These are phyloP conservation scores for Epinotia brunnichana DNA, from an alignment of 2,888 invertebrate species.

Conservation along the genomic window DNA sequence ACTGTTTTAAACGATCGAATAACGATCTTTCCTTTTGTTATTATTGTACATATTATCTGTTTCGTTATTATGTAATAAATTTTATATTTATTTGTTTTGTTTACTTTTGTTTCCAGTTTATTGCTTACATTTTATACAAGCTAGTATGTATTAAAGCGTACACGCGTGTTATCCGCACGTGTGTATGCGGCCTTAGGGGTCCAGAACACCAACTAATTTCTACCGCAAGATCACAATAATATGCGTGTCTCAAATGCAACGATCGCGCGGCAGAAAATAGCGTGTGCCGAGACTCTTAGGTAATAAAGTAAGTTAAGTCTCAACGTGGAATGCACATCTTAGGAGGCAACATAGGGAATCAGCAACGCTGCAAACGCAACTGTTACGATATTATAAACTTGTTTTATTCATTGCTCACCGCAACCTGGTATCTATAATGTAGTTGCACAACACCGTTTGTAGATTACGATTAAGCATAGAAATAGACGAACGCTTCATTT, in stretches of 20 bases:
- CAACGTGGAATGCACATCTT: neutral
- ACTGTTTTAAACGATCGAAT: conserved; percentile 46
- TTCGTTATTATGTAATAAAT: conserved; percentile 76
- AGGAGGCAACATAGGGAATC: neutral
- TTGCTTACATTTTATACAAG: conserved; percentile 24
- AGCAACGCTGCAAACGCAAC: neutral
- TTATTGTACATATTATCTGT: conserved; percentile 76
- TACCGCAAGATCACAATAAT: conserved; percentile 10
- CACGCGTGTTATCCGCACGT: conserved; percentile 47
- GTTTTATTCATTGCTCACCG: too few relatives aligned
- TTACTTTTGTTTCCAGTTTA: conserved; percentile 43
- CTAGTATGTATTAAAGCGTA: conserved; percentile 37
- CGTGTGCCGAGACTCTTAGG: conserved; percentile 1
- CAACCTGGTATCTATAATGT: neutral
- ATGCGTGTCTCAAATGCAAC: neutral
- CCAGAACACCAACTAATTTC: conserved; percentile 12
- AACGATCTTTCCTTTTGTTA: conserved; percentile 65
- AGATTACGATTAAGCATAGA: too few relatives aligned
- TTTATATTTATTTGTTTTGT: conserved; percentile 66
- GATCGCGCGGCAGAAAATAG: conserved; percentile 10
- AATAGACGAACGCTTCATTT: neutral
- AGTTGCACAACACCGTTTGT: neutral
- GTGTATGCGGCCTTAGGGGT: conserved; percentile 48
- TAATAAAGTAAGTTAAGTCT: conserved; percentile 5
- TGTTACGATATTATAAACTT: too few relatives aligned